Base-by-base conservation (phyloP, 2,888 invertebrate species). In the Smittia sp. region DNA sequence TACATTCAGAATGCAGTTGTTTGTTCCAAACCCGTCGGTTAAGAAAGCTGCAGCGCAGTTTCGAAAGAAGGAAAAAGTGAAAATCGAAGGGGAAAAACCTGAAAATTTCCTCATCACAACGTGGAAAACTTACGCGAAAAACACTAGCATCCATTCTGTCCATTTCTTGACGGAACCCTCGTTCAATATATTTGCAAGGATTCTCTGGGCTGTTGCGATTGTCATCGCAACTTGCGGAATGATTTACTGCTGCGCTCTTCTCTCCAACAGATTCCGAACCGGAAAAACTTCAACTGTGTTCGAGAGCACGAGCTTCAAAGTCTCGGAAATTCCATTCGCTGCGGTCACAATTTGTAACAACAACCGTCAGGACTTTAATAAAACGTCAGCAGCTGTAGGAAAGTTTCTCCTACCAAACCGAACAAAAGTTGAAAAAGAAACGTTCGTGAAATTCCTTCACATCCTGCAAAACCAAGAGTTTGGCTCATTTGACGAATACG, bases 401-500 rank as follows among this genome's bases (percentile, higher is more conserved):
- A 65, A 39, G 27, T 72, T 70, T 70, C 11, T 70, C 25, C 38
- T 32, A 32, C n/a, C n/a, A 46, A 46, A 46, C 11, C 15, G 46
- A 13, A 24, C 54, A 9, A 65, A 74, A 25, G 22, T 11, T 1
- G 13, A 15, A 1, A 15, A 74, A 15, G 20, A 65, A 38, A 52
- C 27, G 3, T 74, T 74, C 32, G n/a, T 46, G 1, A 70, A 18
- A 24, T 66, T 74, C 24, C 11, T 70, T 27, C 32, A 52, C 13
- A 18, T 70, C 25, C 18, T 74, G 15, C 70, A 74, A 54, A 52
- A 62, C 22, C 38, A 70, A 15, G 67, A 67, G n/a, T 74, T 63
- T 39, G 74, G 72, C n/a, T 74, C 73, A 9, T 73, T 67, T 67
- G 73, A 74, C 27, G 73, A 73, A 13, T 72, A 58, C 15, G 22